Evolutionary conservation across 1,140 invertebrate species (phyloP), one percentile per base, ranked within the genome.

Genomic region (Drosophila littoralis): DNA sequence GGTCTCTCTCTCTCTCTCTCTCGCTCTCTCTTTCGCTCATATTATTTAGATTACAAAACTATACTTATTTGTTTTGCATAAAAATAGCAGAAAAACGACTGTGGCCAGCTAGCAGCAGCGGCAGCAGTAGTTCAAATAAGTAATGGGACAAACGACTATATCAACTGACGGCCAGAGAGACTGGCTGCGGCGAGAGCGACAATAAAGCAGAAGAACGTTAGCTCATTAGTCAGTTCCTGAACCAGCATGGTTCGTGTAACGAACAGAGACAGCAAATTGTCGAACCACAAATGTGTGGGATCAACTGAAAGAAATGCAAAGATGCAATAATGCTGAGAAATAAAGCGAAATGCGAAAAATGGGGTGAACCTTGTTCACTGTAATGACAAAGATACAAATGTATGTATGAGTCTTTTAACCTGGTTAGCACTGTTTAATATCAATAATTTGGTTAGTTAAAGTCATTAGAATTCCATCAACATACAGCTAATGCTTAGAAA

Each of bases 21-120:
- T 64, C 63, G 50, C 63, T 59, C 5, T 72, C 46, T 33, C 40
- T 54, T 55, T 67, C 46, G 45, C 63, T 59, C 79, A 66, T 86
- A 76, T 79, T 85, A 85, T 85, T 85, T 76, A 82, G 76, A 85
- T 89, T 89, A 79, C 77, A 75, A 81, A 28, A 79, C 77, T 71
- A 84, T 71, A 78, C 61, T 66, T 78, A 89, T 85, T 88, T 82
- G 55, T 84, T 81, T 81, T 77, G 75, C 75, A 81, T 83, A 67
- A 74, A 89, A 84, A 84, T 81, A 84, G 80, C 74, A 73, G 55
- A 73, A 42, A 45, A 71, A 63, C 45, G 55, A 46, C 43, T 51
- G 51, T 69, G 77, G 58, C 22, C 46, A 50, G 36, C 55, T 28
- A 46, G 45, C 38, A 57, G 38, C 55, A 9, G 45, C 38, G 43